These are phyloP conservation scores for Ophiodon elongatus DNA, from an alignment of 2,113 vertebrate genomes.

Conservation along the genomic window DNA sequence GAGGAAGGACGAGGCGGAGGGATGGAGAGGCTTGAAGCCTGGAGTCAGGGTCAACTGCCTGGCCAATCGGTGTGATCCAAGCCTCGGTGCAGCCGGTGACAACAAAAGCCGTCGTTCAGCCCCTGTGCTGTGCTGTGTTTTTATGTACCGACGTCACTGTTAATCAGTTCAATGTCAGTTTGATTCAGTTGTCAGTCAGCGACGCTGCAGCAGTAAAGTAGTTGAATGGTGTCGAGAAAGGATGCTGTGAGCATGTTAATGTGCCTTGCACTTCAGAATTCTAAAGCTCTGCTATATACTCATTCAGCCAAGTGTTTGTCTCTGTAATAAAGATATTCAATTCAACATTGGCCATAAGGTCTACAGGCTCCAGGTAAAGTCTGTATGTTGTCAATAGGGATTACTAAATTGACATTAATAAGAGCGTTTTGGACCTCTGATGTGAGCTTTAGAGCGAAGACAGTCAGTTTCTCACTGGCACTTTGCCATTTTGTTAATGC, in stretches of 20 bases:
- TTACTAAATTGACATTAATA: slow-evolving; percentile 48
- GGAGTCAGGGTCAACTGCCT: slow-evolving; percentile 27
- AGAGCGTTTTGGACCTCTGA: slow-evolving; percentile 7
- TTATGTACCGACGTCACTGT: slow-evolving; percentile 7
- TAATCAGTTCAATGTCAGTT: slow-evolving; percentile 11
- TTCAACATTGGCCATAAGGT: background rate
- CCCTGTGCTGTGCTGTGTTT: background rate
- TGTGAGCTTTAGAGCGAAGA: slow-evolving; percentile 12
- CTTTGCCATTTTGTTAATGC: slow-evolving; percentile 56
- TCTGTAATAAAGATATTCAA: background rate
- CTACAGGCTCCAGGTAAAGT: background rate
- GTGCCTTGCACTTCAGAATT: background rate
- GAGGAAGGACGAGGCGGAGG: slow-evolving; percentile 43
- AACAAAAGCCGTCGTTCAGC: background rate
- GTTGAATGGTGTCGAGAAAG: background rate
- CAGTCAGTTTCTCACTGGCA: slow-evolving; percentile 33
- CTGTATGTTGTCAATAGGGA: slow-evolving; percentile 11
- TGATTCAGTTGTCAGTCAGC: slow-evolving; percentile 26
- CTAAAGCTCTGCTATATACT: background rate
- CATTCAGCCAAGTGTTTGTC: background rate
- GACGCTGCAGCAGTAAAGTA: background rate
- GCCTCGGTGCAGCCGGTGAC: slow-evolving; percentile 1
- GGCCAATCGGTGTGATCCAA: slow-evolving; percentile 40
- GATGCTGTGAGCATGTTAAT: background rate
- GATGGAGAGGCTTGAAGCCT: background rate